Conservation (phyloP, 1,140 invertebrate species). For the Drosophila parvula region DNA sequence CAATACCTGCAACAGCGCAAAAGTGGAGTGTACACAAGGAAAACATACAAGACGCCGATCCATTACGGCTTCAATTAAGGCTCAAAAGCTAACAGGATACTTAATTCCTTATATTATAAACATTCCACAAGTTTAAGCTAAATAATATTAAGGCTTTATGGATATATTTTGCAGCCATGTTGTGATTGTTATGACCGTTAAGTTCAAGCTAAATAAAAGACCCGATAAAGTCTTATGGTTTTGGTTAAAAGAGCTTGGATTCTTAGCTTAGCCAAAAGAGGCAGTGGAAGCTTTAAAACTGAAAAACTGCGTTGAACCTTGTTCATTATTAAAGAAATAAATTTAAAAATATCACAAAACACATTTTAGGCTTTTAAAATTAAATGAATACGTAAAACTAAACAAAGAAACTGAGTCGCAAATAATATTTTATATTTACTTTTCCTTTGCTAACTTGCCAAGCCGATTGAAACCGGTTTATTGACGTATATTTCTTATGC, state of each 20-base stretch:
- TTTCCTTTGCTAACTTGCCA: neutral
- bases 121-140: neutral
- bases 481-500: neutral
- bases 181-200: neutral
- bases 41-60: slow-evolving; percentile 42
- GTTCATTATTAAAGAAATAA: neutral
- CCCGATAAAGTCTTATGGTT: neutral
- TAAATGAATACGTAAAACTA: neutral
- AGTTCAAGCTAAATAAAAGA: neutral
- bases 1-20: slow-evolving; percentile 37
- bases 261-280: neutral
- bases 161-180: neutral
- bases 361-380: too few species aligned
- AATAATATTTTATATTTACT: slow-evolving; percentile 4
- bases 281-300: neutral
- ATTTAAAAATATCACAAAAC: neutral
- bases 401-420: neutral
- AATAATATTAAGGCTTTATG: neutral
- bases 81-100: slow-evolving; percentile 8
- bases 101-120: neutral
- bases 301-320: too few species aligned
- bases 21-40: slow-evolving; percentile 58
- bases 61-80: slow-evolving; percentile 21
- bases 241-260: neutral
- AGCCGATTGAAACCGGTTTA: slow-evolving; percentile 11